Base-by-base conservation (phyloP, 2,888 invertebrate genomes). In the Latheticus oryzae region DNA sequence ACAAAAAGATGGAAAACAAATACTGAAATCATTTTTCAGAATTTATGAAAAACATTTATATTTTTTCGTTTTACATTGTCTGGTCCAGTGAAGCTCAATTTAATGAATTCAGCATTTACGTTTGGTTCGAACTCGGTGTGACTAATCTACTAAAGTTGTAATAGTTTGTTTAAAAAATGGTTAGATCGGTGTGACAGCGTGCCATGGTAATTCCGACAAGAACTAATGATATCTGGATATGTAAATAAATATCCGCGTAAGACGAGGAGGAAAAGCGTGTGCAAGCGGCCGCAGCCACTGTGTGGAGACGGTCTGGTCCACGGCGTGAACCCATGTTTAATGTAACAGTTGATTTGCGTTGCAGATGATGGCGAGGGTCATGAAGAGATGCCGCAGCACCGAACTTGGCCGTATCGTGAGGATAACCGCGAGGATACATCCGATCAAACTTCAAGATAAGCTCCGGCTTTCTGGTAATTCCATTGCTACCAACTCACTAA, bases 321-420 rank as follows among this genome's bases (percentile, higher is more conserved):
- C 68, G 70, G 71, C 72, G 72, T 67, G 71, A 72, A 72, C 69
- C 72, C 68, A 73, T 73, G 73, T 73, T 72, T 73, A 73, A 73
- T 73, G 72, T 70, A 74, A 70, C 68, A 74, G 72, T 65, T 71
- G 72, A 73, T 73, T 72, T 72, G 73, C 68, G 70, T 68, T 72
- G 71, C 72, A 63, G 63, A 64, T 62, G 62, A 60, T 48, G 54
- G 38, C 47, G 45, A 47, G 54, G 58, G 61, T 58, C 61, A 56
- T 58, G 59, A 54, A 51, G 61, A 54, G 55, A 58, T 42, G 53
- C 58, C 47, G 52, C 58, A 56, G 45, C 59, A 52, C 59, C 58
- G 58, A 64, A 62, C 61, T 60, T 61, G 59, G 52, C 53, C 57
- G 58, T 51, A 62, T 62, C 64, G 64, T 62, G 65, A 57, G 65